These are phyloP conservation scores for Smittia aterrima DNA, from an alignment of 2,888 invertebrate genomes.

Conservation along the genomic window DNA sequence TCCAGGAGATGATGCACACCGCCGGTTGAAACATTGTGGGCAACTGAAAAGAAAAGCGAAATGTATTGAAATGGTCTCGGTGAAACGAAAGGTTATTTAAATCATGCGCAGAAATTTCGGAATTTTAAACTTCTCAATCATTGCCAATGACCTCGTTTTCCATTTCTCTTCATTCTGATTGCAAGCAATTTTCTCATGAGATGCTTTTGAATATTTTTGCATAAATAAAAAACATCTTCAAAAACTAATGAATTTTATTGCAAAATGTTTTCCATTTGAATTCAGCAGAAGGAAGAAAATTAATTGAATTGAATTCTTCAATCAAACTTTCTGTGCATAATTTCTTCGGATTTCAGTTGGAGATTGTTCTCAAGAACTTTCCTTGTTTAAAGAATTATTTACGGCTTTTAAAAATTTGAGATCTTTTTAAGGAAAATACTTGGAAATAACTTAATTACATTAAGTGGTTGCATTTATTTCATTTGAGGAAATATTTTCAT, in stretches of 20 bases:
- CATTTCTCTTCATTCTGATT: slow-evolving; percentile 1
- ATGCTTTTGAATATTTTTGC: slow-evolving; percentile 26
- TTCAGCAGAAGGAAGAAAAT: slow-evolving; percentile 2
- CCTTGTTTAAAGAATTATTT: not conserved
- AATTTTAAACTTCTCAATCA: slow-evolving; percentile 3
- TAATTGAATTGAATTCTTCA: not conserved
- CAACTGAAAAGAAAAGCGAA: not conserved
- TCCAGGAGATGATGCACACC: not conserved
- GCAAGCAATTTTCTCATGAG: slow-evolving; percentile 26
- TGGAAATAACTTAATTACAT: too few species aligned
- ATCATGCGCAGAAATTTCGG: not conserved
- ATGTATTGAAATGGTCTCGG: not conserved
- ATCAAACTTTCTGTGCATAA: slow-evolving; percentile 1
- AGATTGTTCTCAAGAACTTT: not conserved
- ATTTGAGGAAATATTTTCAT: too few species aligned
- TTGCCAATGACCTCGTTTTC: slow-evolving; percentile 13
- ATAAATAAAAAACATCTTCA: slow-evolving; percentile 18
- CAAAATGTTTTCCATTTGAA: not conserved
- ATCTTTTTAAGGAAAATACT: too few species aligned
- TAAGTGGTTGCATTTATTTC: too few species aligned
- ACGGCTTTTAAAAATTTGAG: not conserved
- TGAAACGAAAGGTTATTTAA: not conserved
- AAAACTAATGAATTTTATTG: slow-evolving; percentile 18
- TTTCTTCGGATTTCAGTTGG: not conserved
- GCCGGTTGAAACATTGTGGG: not conserved